These are phyloP conservation scores for Sebastes taczanowskii DNA, from an alignment of 2,797 vertebrate species.

Conservation along the genomic window DNA sequence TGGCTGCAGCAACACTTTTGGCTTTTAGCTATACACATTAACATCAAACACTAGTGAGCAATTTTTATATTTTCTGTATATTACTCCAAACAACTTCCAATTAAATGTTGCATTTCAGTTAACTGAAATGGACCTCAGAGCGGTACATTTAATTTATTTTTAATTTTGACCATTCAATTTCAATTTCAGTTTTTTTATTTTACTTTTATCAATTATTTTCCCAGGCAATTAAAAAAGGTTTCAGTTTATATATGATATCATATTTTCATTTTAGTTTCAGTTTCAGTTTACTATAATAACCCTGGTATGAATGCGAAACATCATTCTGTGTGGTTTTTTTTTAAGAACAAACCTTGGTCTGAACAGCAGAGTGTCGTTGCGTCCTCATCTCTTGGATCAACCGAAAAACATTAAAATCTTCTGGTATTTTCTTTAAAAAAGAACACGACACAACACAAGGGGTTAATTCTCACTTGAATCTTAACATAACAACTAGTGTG, in stretches of 20 bases:
- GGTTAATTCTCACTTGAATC: not conserved
- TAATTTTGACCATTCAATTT: too few relatives aligned
- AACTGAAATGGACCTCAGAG: not conserved
- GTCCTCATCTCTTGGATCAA: slow-evolving; percentile 99
- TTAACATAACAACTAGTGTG: not conserved
- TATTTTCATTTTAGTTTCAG: too few relatives aligned
- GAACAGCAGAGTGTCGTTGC: slow-evolving; percentile 96
- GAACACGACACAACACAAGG: not conserved
- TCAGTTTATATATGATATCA: too few relatives aligned
- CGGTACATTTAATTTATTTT: too few relatives aligned
- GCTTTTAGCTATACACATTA: too few relatives aligned
- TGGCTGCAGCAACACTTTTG: not conserved
- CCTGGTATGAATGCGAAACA: not conserved
- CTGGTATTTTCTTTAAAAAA: slow-evolving; percentile 92
- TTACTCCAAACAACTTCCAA: not conserved
- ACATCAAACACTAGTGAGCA: not conserved
- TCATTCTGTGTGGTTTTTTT: not conserved
- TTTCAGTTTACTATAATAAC: too few relatives aligned
- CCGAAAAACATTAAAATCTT: slow-evolving; percentile 96
- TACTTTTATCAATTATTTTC: too few relatives aligned
- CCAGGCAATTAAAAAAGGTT: too few relatives aligned
- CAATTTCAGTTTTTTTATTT: too few relatives aligned
- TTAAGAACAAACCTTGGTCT: slow-evolving; percentile 90
- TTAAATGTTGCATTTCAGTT: not conserved
- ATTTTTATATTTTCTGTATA: not conserved